A percentile compares a stretch with the other conserved stretches of the same genome.
phyloP scores from a whole-genome alignment of 2,113 vertebrate species.

The Tichodroma muraria region DNA sequence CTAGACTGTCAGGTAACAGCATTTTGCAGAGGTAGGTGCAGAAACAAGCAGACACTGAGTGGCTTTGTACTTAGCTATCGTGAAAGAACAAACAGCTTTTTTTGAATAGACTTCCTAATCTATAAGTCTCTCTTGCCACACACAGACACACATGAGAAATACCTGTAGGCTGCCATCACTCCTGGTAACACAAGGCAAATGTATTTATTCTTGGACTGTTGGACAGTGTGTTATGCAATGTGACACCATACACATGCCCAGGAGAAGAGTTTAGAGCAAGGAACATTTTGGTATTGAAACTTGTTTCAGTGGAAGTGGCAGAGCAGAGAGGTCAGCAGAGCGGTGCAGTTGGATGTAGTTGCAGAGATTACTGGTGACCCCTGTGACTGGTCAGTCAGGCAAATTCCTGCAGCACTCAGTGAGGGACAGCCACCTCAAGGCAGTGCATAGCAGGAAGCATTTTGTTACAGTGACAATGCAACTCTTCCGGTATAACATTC shows the following conservation, averaged over 20 bases:
- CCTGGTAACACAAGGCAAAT: not conserved
- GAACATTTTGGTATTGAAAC: not conserved
- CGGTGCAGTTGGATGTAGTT: not conserved
- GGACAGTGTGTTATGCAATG: not conserved
- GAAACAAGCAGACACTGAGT: not conserved
- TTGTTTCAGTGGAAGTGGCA: not conserved
- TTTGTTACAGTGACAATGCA: not conserved
- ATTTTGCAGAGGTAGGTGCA: not conserved
- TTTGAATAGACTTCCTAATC: not conserved
- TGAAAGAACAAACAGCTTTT: not conserved
- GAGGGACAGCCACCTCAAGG: not conserved
- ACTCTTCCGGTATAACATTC: not conserved
- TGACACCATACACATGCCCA: not conserved
- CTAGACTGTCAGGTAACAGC: not conserved
- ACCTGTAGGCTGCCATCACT: not conserved
- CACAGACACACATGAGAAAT: not conserved
- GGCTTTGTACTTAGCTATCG: not conserved
- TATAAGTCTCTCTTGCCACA: not conserved
- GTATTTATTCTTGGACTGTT: not conserved
- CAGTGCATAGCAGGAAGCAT: not conserved
- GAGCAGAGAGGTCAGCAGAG: not conserved
- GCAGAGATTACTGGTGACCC: not conserved
- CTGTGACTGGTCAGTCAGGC: not conserved
- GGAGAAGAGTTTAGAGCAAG: not conserved
- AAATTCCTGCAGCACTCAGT: not conserved